Base-by-base conservation (phyloP, 2,888 invertebrate species). In the Melangyna quadrimaculata region DNA sequence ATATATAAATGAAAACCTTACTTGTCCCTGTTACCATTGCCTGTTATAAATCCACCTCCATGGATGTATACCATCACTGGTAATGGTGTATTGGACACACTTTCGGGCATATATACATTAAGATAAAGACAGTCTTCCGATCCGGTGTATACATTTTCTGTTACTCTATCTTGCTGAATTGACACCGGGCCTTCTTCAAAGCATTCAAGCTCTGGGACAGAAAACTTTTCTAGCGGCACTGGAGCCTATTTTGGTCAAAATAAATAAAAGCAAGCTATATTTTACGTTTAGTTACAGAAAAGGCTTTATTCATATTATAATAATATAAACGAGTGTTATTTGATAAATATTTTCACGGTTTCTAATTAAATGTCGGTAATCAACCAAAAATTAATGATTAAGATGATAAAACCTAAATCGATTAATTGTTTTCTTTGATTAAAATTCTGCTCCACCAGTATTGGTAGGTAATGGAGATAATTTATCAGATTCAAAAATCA, bases 1-100 rank as follows among this genome's bases (percentile, higher is more conserved):
- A 12, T 3, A 63, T 7, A 1, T 10, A 27, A 40, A 1, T n/a
- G 1, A 19, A 40, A 10, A 17, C 1, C 40, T 70, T 81, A 92
- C 91, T 89, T 89, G 55, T 92, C 90, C 37, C 88, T 89, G 72
- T 90, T 90, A 14, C 91, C 78, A 78, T 88, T 90, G 0, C 90
- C 90, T 1, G 77, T 32, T 5, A 43, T 81, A 17, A 78, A 89
- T 9, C 1, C 75, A 1, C 90, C 90, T 10, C 90, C 90, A 78
- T 90, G 90, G 19, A 89, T 43, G 37, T 84, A 90, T 2, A 90
- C 89, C 89, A 90, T 90, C 10, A 90, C 88, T 0, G 90, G 90
- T 35, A 89, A 70, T 0, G 80, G 86, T 7, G 65, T 59, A 7
- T 87, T 77, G 6, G 87, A 83, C 0, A 32, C 24, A 17, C 88